Percentiles rank a stretch among this genome's conserved stretches.
Evolutionary conservation across 2,113 vertebrate species (phyloP).

Genomic region (Bubalus kerabau): DNA sequence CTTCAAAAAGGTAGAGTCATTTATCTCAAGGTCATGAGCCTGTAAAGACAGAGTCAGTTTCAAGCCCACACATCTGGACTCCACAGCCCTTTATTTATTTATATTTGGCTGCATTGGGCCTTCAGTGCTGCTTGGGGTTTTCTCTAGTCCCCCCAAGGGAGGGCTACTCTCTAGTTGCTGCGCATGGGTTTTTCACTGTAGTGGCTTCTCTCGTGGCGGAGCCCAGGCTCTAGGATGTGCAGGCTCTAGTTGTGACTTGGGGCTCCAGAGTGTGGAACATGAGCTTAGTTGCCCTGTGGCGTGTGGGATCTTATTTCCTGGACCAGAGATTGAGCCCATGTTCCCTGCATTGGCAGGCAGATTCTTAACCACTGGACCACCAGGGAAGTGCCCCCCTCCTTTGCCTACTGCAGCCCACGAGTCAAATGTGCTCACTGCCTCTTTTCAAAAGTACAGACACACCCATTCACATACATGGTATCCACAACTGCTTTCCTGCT

Average conservation of each 20-base stretch:
- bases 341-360: neutral
- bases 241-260: neutral
- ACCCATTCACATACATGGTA: neutral
- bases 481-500: neutral
- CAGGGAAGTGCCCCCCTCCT: neutral
- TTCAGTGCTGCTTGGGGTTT: neutral
- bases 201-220: accelerated
- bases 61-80: neutral
- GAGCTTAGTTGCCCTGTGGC: neutral
- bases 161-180: neutral
- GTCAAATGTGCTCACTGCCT: neutral
- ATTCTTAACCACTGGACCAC: neutral
- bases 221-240: neutral
- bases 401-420: neutral
- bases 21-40: neutral
- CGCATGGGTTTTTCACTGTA: neutral
- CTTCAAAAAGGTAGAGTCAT: neutral
- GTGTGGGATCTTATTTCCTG: neutral
- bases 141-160: neutral
- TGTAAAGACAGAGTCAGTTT: neutral
- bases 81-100: neutral
- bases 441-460: neutral
- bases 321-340: neutral
- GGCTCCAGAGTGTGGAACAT: neutral
- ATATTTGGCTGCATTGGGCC: neutral